Percentiles rank a stretch among this genome's conserved stretches.
Conservation (phyloP, 2,888 invertebrate species). For the Rhamphomyia laevipes region DNA sequence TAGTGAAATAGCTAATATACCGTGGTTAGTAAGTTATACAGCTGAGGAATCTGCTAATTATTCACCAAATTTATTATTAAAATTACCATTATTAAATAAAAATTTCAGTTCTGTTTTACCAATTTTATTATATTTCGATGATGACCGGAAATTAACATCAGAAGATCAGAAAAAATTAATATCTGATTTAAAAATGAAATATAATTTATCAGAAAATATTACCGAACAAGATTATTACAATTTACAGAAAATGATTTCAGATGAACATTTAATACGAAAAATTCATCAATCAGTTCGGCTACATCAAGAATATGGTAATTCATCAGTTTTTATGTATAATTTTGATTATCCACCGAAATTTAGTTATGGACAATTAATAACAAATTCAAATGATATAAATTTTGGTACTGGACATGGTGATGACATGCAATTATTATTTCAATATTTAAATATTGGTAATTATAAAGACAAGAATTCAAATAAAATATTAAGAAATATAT, state of each 20-base stretch:
- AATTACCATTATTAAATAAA: slow-evolving; percentile 34
- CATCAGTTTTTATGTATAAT: slow-evolving; percentile 49
- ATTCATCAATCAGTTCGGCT: slow-evolving; percentile 45
- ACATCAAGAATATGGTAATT: slow-evolving; percentile 43
- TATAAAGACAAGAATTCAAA: slow-evolving; percentile 3
- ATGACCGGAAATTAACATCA: slow-evolving; percentile 17
- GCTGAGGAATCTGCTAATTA: slow-evolving; percentile 62
- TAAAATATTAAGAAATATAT: slow-evolving; percentile 4
- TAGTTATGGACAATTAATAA: background rate
- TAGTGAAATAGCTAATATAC: slow-evolving; percentile 47
- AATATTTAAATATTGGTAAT: background rate
- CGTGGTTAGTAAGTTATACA: slow-evolving; percentile 54
- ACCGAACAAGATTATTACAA: slow-evolving; percentile 34
- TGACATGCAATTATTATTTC: slow-evolving; percentile 9
- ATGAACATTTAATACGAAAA: slow-evolving; percentile 47
- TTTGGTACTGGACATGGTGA: slow-evolving; percentile 13
- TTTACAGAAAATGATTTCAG: slow-evolving; percentile 42
- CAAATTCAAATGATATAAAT: background rate
- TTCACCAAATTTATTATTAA: slow-evolving; percentile 38
- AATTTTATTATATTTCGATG: slow-evolving; percentile 47
- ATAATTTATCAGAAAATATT: slow-evolving; percentile 44
- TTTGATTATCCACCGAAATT: slow-evolving; percentile 27
- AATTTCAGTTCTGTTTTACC: slow-evolving; percentile 49
- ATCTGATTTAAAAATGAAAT: slow-evolving; percentile 42
- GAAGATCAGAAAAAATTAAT: slow-evolving; percentile 16